Evolutionary conservation across 2,888 invertebrate species (phyloP), one percentile per base, ranked within the genome.

Genomic region (Neria commutata): DNA sequence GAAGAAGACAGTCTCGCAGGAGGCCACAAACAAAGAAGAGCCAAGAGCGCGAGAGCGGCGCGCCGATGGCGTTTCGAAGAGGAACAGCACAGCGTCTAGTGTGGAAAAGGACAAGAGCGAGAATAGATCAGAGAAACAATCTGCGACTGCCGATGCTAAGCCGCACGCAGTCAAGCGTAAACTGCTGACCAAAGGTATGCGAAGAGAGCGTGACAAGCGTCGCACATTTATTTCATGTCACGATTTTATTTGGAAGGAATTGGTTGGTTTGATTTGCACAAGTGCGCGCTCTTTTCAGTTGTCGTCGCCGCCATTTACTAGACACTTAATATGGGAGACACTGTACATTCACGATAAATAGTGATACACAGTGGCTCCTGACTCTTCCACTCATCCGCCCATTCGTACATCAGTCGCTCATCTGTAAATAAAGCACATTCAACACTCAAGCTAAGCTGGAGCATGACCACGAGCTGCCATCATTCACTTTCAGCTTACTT

Each of bases 121-220:
- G 50, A 45, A 53, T n/a, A 57, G 34, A 16, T 11, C 47, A 34
- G 23, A 46, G 16, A 58, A 60, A 19, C 51, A 56, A 60, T 6
- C 23, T 17, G 40, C 52, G 19, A 46, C 26, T 19, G 14, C 51
- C 6, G 67, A 67, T 29, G 47, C 34, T 23, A 63, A 62, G 42
- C 14, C 26, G 2, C 64, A 62, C 25, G 42, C 61, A 10, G 17
- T 65, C 1, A 79, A 79, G 60, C 74, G 79, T 55, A 73, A 76
- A 63, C 64, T 79, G 4, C 65, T 67, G 26, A 24, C 70, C 6
- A 78, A 74, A 74, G 79, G 79, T 79, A 58, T 65, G 71, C 72
- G 45, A 14, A 25, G 6, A 25, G 3, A 16, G 11, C 6, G 29
- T 29, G 29, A 29, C 29, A 29, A n/a, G n/a, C n/a, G n/a, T n/a